phyloP scores from a whole-genome alignment of 2,888 invertebrate species.

The Scaptodrosophila latifasciaeformis region DNA sequence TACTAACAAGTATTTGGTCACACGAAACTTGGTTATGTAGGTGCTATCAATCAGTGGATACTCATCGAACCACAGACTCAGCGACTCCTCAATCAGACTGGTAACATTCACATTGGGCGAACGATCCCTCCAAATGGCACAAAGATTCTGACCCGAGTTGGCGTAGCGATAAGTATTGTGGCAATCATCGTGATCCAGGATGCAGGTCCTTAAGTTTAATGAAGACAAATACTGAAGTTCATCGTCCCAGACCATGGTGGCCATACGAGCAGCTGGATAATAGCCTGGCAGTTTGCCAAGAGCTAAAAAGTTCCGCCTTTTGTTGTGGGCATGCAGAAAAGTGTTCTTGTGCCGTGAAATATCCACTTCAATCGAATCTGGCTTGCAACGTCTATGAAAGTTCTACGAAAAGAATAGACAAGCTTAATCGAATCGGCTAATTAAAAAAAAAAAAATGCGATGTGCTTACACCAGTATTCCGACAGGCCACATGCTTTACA shows the following conservation, averaged over 20 bases:
- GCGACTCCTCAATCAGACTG: slow-evolving; percentile 66
- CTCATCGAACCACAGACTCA: slow-evolving; percentile 73
- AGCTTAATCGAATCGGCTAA: not conserved
- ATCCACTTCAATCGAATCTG: slow-evolving; percentile 66
- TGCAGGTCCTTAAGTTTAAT: slow-evolving; percentile 71
- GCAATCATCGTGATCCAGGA: slow-evolving; percentile 72
- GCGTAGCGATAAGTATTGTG: slow-evolving; percentile 71
- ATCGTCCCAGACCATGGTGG: slow-evolving; percentile 74
- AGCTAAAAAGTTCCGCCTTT: slow-evolving; percentile 71
- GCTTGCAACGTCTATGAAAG: slow-evolving; percentile 62
- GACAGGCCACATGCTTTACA: slow-evolving; percentile 67
- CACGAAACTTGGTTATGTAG: slow-evolving; percentile 65
- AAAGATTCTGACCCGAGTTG: slow-evolving; percentile 72
- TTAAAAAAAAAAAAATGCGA: not conserved
- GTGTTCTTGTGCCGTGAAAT: slow-evolving; percentile 52
- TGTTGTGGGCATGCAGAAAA: slow-evolving; percentile 72
- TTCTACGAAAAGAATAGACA: slow-evolving; percentile 36
- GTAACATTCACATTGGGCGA: slow-evolving; percentile 64
- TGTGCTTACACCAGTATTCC: slow-evolving; percentile 67
- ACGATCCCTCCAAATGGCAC: slow-evolving; percentile 67
- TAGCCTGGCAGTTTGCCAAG: slow-evolving; percentile 73
- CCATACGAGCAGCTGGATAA: slow-evolving; percentile 72
- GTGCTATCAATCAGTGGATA: slow-evolving; percentile 70
- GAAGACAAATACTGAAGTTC: slow-evolving; percentile 72
- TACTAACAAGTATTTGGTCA: slow-evolving; percentile 71